A percentile compares a stretch with the other conserved stretches of the same genome.
Conservation (phyloP, 2,797 vertebrate species). For the Rhodeus uyekii region DNA sequence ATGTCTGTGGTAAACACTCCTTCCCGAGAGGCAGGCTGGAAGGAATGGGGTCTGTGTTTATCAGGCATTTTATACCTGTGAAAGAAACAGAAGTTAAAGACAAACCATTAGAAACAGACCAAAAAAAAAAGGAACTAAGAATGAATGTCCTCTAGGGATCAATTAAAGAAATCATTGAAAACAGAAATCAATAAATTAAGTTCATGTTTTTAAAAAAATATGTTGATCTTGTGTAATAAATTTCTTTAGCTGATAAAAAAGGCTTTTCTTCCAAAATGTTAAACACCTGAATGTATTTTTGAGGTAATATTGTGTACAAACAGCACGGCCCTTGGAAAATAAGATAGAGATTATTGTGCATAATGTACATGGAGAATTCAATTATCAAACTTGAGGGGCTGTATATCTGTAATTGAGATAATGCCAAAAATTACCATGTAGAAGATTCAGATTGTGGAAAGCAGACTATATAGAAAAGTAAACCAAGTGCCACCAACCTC, state of each 20-base stretch:
- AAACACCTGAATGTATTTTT: not conserved
- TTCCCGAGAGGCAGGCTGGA: slow-evolving; percentile 6
- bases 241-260: not conserved
- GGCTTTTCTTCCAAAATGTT: not conserved
- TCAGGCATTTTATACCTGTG: slow-evolving; percentile 49
- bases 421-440: too few relatives aligned
- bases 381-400: not conserved
- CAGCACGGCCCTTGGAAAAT: not conserved
- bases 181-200: not conserved
- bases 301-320: not conserved
- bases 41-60: not conserved
- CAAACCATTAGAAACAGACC: not conserved
- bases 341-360: not conserved
- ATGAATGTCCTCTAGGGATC: not conserved
- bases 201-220: not conserved
- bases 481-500: too few relatives aligned
- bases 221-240: not conserved
- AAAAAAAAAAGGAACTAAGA: not conserved
- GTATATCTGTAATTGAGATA: not conserved
- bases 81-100: slow-evolving; percentile 11
- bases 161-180: not conserved
- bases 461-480: too few relatives aligned
- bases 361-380: not conserved
- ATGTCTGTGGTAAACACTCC: slow-evolving; percentile 11
- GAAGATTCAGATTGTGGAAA: too few relatives aligned